Evolutionary conservation across 2,797 vertebrate species (phyloP), one percentile per base, ranked within the genome.

Genomic region (Perodicticus potto): DNA sequence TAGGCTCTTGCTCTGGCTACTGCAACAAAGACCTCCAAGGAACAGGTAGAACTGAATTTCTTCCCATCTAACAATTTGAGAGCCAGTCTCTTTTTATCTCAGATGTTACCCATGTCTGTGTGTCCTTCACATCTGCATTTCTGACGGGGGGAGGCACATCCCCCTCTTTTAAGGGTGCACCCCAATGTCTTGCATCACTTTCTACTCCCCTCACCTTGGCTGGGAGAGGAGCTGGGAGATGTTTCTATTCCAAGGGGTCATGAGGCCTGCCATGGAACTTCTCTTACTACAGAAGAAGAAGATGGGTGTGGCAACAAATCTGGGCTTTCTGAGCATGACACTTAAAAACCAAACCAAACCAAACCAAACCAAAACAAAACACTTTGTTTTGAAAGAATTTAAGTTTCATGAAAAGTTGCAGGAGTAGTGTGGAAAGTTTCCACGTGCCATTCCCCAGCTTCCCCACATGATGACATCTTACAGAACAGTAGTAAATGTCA

Each of bases 241-340:
- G 23, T 55, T 34, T 80, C 61, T 67, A 7, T 59, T 45, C 67
- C n/a, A 19, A 17, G 11, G 5, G 22, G 25, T n/a, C 34, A 3
- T 0, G 40, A 70, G 80, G 67, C 67, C 65, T 27, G 49, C 40
- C 23, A 20, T 61, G 40, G 40, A n/a, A 22, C 34, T 32, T 14
- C 69, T n/a, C 12, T 65, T 67, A n/a, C 34, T 78, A 1, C 7
- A 49, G 34, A 23, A 3, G 85, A 13, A 22, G 55, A 77, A 40
- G 37, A 34, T 0, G 12, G 10, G 16, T 11, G 0, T 2, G 0
- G 57, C 73, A 11, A 4, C 5, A 32, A 34, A 13, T 17, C 8
- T 1, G 23, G 37, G 49, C 49, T 14, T 0, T 37, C n/a, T 91
- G 78, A 86, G 74, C 11, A 1, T 8, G 2, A 14, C 61, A 32